Evolutionary conservation across 2,888 invertebrate genomes (phyloP), one percentile per base, ranked within the genome.

Genomic region (Himalopsyche anomala): DNA sequence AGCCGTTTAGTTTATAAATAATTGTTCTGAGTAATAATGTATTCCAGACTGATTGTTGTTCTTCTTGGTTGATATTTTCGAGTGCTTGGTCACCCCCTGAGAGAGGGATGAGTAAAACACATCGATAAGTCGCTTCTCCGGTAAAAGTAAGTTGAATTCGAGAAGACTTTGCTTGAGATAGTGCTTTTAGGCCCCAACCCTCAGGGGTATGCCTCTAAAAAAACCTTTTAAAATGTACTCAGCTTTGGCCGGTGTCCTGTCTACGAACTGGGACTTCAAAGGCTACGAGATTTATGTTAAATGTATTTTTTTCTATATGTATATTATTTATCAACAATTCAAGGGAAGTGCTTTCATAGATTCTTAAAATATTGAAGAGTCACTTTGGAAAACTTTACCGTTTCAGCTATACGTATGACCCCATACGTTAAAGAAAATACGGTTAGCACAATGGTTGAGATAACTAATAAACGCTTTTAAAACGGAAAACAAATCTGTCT

Each of bases 161-260:
- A 92, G 93, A 92, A 92, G 93, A 93, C 92, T 93, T 93, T 62
- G 62, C 62, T 62, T 92, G 92, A 92, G 93, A 93, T 93, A 93
- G 93, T 93, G 93, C 93, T 93, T 93, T 93, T 93, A 93, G 93
- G 93, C 92, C 92, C 92, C 92, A 92, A 93, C 93, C 93, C 93
- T 91, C 91, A 92, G 93, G 93, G 87, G 86, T 85, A 83, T 45
- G 85, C 80, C 80, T 79, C 84, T 85, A 83, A 85, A 87, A 87
- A 87, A 87, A 85, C 87, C 85, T 87, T 87, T 87, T 85, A 87
- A 87, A 87, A 87, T 85, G 81, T 81, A 69, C 84, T 69, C 84
- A 84, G 85, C 84, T 82, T 82, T 82, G 85, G 42, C 87, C 85
- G 69, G 42, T 85, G 87, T 87, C 87, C 87, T 82, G 85, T 83